Conservation (phyloP, 2,888 invertebrate species). For the Spatulosminthurus flaviceps region DNA sequence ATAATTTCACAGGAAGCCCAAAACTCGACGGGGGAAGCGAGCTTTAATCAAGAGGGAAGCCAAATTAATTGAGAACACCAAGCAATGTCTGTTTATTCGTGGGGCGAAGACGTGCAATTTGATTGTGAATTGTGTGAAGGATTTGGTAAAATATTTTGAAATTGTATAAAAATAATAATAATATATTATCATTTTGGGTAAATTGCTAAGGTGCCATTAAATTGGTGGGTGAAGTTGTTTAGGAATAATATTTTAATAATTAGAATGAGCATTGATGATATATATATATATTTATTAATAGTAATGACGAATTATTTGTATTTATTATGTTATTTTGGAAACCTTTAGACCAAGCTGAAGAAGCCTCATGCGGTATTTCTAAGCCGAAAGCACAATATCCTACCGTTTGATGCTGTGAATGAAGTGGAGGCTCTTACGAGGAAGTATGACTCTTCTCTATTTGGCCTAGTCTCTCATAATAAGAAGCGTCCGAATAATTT, state of each 20-base stretch:
- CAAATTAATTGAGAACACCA: slow-evolving; percentile 87
- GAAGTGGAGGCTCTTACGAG: slow-evolving; percentile 77
- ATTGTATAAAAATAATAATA: neutral
- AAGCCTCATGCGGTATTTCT: slow-evolving; percentile 84
- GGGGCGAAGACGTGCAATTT: slow-evolving; percentile 82
- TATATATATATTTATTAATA: neutral
- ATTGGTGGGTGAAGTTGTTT: no score
- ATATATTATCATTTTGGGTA: neutral
- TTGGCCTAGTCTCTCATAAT: slow-evolving; percentile 88
- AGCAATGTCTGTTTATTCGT: slow-evolving; percentile 83
- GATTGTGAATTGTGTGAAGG: slow-evolving; percentile 79
- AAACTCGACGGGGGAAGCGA: slow-evolving; percentile 87
- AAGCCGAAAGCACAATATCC: slow-evolving; percentile 83
- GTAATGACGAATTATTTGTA: slow-evolving; percentile 27
- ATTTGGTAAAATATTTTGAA: slow-evolving; percentile 70
- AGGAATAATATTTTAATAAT: no score
- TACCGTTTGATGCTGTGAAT: slow-evolving; percentile 90
- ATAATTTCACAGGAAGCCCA: slow-evolving; percentile 79
- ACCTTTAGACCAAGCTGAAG: slow-evolving; percentile 78
- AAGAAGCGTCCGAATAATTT: slow-evolving; percentile 96
- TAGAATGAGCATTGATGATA: no score
- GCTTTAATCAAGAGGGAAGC: slow-evolving; percentile 83
- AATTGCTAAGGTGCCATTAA: no score
- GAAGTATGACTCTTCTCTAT: slow-evolving; percentile 88
- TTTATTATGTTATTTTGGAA: slow-evolving; percentile 18